phyloP scores from a whole-genome alignment of 2,888 invertebrate species.

The Ecdyonurus torrentis region DNA sequence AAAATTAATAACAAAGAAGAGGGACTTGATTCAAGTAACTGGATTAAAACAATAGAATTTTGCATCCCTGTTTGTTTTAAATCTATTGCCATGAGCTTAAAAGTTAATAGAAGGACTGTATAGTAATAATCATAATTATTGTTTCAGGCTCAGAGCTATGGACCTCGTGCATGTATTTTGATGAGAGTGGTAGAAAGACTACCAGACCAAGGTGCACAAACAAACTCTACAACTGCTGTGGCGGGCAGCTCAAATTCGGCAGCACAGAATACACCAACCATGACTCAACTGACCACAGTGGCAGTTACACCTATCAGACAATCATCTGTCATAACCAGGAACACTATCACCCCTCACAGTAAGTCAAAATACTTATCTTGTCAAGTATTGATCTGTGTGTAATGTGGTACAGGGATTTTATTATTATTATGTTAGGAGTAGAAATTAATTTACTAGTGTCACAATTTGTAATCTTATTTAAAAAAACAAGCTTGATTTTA shows the following conservation, averaged over 20 bases:
- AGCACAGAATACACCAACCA: constrained; percentile 20
- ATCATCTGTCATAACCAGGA: constrained; percentile 7
- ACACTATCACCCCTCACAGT: constrained; percentile 7
- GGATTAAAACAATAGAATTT: too few species aligned
- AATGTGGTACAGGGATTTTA: too few species aligned
- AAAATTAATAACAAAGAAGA: neutral
- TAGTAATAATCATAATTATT: too few species aligned
- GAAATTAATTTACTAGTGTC: too few species aligned
- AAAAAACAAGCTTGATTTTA: too few species aligned
- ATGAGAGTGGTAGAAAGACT: constrained; percentile 95
- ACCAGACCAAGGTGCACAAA: constrained; percentile 24
- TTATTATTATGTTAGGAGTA: too few species aligned
- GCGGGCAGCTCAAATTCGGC: constrained; percentile 19
- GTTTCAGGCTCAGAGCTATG: constrained; percentile 95
- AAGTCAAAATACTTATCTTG: neutral
- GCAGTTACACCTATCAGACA: constrained; percentile 15
- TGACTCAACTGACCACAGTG: constrained; percentile 12
- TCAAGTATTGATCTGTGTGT: too few species aligned
- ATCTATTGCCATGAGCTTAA: too few species aligned
- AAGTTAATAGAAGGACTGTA: too few species aligned
- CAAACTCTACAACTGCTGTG: constrained; percentile 21
- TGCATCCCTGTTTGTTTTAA: too few species aligned
- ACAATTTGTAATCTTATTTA: too few species aligned
- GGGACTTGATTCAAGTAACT: too few species aligned
- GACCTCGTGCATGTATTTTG: constrained; percentile 85